A percentile compares a stretch with the other conserved stretches of the same genome.
These are phyloP conservation scores for Telmatochromis sp. DNA, from an alignment of 2,113 vertebrate species.

Conservation along the genomic window DNA sequence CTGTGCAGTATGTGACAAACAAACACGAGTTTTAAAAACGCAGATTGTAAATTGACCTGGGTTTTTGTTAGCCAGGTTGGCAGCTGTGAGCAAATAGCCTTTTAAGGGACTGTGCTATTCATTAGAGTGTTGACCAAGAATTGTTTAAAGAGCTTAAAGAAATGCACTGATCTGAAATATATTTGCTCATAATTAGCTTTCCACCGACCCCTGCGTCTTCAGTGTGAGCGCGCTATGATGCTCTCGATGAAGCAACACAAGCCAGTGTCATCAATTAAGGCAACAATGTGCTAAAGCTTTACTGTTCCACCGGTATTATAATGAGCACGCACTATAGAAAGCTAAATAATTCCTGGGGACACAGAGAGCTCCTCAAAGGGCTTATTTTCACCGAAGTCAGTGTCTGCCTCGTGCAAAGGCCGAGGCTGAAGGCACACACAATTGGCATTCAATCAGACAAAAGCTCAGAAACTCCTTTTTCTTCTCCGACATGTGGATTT, in stretches of 20 bases:
- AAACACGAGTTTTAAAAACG: background rate
- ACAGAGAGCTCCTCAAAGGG: background rate
- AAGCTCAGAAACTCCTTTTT: background rate
- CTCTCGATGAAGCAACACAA: slow-evolving; percentile 8
- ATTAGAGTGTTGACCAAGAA: background rate
- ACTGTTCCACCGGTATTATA: background rate
- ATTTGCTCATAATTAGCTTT: slow-evolving; percentile 1
- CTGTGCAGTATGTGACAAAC: background rate
- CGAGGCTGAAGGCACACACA: slow-evolving; percentile 20
- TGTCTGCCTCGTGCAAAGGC: background rate
- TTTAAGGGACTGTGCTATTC: background rate
- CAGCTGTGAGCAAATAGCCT: background rate
- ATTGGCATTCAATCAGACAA: slow-evolving; percentile 38
- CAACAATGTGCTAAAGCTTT: background rate
- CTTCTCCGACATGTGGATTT: slow-evolving; percentile 22
- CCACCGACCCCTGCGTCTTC: background rate
- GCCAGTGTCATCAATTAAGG: slow-evolving; percentile 18
- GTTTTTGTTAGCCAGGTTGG: background rate
- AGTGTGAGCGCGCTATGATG: background rate
- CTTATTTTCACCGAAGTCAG: background rate
- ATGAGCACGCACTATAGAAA: background rate
- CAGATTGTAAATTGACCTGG: background rate
- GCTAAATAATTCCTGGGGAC: background rate
- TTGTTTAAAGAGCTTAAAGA: background rate
- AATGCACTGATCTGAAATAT: background rate